These are phyloP conservation scores for Forbesichthys agassizii DNA, from an alignment of 2,113 vertebrate genomes.

Conservation along the genomic window DNA sequence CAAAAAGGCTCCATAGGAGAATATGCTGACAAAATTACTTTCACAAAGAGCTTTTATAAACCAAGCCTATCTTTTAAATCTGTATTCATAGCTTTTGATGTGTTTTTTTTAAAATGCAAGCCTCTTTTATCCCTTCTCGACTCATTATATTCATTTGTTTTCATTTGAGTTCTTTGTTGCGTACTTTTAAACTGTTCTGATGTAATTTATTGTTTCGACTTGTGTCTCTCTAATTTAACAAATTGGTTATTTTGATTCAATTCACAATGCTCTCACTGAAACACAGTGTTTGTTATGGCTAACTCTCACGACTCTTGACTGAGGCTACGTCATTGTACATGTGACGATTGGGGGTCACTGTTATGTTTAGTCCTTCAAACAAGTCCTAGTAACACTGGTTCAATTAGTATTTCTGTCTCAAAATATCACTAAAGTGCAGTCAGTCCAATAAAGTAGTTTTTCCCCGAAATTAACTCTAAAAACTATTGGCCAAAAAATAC, in stretches of 20 bases:
- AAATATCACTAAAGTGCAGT: conserved; percentile 27
- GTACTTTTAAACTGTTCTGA: no score
- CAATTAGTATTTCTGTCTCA: conserved; percentile 32
- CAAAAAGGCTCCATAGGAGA: not conserved
- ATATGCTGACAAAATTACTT: no score
- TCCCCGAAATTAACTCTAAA: not conserved
- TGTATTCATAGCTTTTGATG: no score
- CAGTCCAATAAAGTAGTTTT: conserved; percentile 12
- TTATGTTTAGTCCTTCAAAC: conserved; percentile 1
- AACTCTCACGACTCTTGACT: conserved; percentile 58
- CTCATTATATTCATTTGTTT: no score
- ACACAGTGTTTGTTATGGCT: conserved; percentile 57
- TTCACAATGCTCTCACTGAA: conserved; percentile 45
- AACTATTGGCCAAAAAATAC: not conserved
- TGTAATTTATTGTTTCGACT: no score
- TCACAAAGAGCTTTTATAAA: no score
- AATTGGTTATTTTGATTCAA: conserved; percentile 23
- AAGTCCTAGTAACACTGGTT: conserved; percentile 15
- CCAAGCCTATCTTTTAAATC: no score
- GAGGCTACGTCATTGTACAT: conserved; percentile 39
- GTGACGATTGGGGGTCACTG: not conserved
- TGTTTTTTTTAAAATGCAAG: no score
- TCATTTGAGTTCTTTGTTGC: no score
- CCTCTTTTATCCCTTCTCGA: no score
- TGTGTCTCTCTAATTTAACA: conserved; percentile 7